Base-by-base conservation (phyloP, 2,888 invertebrate species). In the Platycheirus rosarum region DNA sequence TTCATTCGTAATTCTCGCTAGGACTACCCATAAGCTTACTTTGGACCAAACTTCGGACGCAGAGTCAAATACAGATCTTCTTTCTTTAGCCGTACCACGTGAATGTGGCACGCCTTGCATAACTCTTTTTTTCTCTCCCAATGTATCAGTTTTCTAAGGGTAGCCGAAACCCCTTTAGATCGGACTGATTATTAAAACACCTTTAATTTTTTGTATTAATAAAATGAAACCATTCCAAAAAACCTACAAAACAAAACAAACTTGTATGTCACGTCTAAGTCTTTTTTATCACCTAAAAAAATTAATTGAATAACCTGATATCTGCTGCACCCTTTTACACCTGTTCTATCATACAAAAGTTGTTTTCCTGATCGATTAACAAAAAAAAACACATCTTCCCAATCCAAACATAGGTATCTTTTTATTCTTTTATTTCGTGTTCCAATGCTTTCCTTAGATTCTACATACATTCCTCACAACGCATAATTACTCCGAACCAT, bases 401-500 rank as follows among this genome's bases (percentile, higher is more conserved):
- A 57, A 48, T 14, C 49, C 42, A 57, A 37, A 32, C 29, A 4
- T 7, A 7, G 40, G 23, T 55, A 1, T 55, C 9, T 13, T 26
- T n/a, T 60, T 16, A n/a, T 42, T 42, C 3, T 16, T 26, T 9
- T 32, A 11, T 32, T 53, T 53, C 11, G 11, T 23, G 0, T 46
- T n/a, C 32, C 1, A 32, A 29, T 32, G 13, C 46, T 32, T 18
- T 35, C 46, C 26, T 63, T n/a, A n/a, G n/a, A n/a, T n/a, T n/a
- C n/a, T n/a, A n/a, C n/a, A 32, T 53, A 23, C 14, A 3, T 60
- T 60, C 16, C 7, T 7, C 23, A 23, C 55, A 57, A 40, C 18
- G 44, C 42, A 60, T 40, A 57, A 57, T 57, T 37, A 40, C 57
- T 60, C 40, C 46, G 35, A 14, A 14, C 71, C 77, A 71, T 77